These are phyloP conservation scores for Abrostola tripartita DNA, from an alignment of 2,888 invertebrate species.

Conservation along the genomic window DNA sequence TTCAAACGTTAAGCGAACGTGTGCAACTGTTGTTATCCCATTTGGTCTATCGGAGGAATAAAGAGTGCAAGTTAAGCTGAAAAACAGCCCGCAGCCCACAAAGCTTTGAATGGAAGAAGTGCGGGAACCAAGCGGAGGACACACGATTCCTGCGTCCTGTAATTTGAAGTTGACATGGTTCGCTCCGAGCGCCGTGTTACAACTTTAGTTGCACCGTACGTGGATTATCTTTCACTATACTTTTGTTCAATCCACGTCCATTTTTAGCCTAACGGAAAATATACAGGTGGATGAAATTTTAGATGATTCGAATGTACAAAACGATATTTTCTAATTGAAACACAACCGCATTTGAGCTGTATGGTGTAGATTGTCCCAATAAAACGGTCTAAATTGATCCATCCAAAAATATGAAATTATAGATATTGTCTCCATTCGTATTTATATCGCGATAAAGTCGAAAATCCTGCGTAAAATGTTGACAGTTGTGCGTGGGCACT, in stretches of 20 bases:
- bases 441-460: conserved; percentile 48
- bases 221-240: conserved; percentile 42
- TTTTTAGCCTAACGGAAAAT: conserved; percentile 40
- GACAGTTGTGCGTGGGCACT: conserved; percentile 46
- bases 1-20: conserved; percentile 46
- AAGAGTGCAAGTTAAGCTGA: conserved; percentile 75
- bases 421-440: conserved; percentile 34
- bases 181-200: conserved; percentile 38
- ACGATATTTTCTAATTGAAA: conserved; percentile 55
- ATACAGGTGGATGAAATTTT: conserved; percentile 17
- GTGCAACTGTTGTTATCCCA: conserved; percentile 62
- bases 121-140: conserved; percentile 62
- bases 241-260: conserved; percentile 25
- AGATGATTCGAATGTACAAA: conserved; percentile 26
- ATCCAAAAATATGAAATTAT: conserved; percentile 54
- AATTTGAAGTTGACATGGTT: conserved; percentile 76
- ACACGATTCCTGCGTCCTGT: conserved; percentile 70
- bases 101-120: conserved; percentile 75
- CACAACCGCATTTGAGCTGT: conserved; percentile 52
- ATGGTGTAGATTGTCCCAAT: conserved; percentile 52
- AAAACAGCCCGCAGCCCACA: conserved; percentile 71
- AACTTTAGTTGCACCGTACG: conserved; percentile 22
- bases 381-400: conserved; percentile 54
- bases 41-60: conserved; percentile 68
- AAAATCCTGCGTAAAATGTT: conserved; percentile 37